Conservation (phyloP, 2,113 vertebrate species). For the Sula dactylatra region DNA sequence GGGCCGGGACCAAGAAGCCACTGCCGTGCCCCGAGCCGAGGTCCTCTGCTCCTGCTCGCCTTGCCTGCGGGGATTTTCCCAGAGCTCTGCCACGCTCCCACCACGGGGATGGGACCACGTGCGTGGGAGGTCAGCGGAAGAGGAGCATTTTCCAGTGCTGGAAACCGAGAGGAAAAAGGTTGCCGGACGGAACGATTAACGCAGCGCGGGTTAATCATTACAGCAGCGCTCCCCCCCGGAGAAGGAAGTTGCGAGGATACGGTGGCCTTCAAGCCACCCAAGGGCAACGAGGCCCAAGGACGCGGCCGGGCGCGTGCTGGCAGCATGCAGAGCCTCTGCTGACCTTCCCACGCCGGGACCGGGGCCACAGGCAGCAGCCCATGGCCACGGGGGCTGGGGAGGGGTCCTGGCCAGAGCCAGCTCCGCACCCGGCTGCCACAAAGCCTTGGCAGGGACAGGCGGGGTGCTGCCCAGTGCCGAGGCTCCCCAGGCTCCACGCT, state of each 20-base stretch:
- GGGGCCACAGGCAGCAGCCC: neutral
- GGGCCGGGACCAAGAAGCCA: neutral
- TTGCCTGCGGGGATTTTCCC: neutral
- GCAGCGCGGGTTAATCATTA: slow-evolving; percentile 43
- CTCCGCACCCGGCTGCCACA: neutral
- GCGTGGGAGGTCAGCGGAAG: neutral
- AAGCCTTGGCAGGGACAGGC: neutral
- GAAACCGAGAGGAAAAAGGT: slow-evolving; percentile 9
- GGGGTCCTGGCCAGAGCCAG: neutral
- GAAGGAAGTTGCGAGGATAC: neutral
- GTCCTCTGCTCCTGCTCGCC: neutral
- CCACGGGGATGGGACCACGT: neutral
- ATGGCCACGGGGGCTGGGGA: neutral
- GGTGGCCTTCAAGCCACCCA: slow-evolving; percentile 12
- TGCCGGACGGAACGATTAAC: neutral
- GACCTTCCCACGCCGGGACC: neutral
- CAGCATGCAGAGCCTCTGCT: neutral
- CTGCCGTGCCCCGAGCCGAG: fast-evolving
- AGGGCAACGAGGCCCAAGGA: slow-evolving; percentile 40
- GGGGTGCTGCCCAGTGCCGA: neutral
- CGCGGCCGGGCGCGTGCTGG: neutral
- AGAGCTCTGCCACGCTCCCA: neutral
- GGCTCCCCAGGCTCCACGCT: neutral
- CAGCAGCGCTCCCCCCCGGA: neutral
- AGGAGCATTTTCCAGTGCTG: slow-evolving; percentile 27